Conservation (phyloP, 2,113 vertebrate species). For the Ranitomeya variabilis region DNA sequence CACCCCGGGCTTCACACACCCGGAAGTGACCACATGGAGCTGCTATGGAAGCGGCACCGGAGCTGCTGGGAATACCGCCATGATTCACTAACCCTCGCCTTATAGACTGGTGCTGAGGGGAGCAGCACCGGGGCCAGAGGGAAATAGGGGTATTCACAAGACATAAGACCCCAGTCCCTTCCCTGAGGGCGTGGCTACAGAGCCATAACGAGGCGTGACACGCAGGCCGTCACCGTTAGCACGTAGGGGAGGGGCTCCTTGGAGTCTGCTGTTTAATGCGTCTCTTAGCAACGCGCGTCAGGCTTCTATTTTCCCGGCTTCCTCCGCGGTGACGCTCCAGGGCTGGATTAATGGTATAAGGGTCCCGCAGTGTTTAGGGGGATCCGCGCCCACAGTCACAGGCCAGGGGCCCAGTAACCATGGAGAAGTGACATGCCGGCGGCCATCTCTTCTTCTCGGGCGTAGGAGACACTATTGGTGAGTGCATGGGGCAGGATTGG, state of each 20-base stretch:
- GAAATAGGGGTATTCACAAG: not conserved
- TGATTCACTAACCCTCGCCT: not conserved
- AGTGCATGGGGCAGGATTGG: not conserved
- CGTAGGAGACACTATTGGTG: not conserved
- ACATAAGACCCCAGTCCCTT: too few relatives aligned
- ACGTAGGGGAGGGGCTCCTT: not conserved
- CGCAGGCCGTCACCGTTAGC: not conserved
- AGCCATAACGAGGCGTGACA: conserved; percentile 16
- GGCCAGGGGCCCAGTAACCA: too few relatives aligned
- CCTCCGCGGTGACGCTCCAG: conserved; percentile 17
- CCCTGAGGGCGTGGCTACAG: not conserved
- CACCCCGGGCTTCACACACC: not conserved
- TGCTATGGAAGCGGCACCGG: not conserved
- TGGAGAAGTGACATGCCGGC: not conserved
- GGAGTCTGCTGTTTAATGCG: conserved; percentile 49
- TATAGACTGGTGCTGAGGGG: not conserved
- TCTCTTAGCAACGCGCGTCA: conserved; percentile 61
- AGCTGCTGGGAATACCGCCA: not conserved
- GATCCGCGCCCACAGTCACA: too few relatives aligned
- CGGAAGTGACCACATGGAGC: conserved; percentile 12
- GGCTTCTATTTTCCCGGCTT: conserved; percentile 12
- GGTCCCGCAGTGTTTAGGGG: not conserved
- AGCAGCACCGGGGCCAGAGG: not conserved
- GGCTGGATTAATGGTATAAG: not conserved
- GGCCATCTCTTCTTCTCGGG: not conserved